Base-by-base conservation (phyloP, 2,888 invertebrate genomes). In the Argyra leucocephala region DNA sequence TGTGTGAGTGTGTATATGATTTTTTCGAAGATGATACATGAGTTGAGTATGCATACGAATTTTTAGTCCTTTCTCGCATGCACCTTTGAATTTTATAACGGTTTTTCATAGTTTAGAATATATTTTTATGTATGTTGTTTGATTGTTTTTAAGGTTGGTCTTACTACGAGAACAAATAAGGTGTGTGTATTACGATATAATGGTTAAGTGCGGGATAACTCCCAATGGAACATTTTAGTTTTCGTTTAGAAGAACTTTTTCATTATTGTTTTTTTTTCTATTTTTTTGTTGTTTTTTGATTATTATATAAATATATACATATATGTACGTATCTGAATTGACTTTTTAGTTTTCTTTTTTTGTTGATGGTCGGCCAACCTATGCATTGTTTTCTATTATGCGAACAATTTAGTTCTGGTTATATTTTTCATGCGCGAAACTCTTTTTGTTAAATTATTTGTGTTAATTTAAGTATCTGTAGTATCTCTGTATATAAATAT, bases 211-310 rank as follows among this genome's bases (percentile, higher is more conserved):
- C 15, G 2, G 48, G 48, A 48, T 48, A 67, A 68, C 66, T 68
- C 68, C 68, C 68, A 68, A 66, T 68, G 68, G 68, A 67, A 68
- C 68, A 67, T 64, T 48, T 48, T 48, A 31, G 31, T 31, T 37
- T 37, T n/a, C 48, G 15, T 31, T 31, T 31, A 31, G 31, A 31
- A 31, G 5, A 31, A 31, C 31, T 31, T 31, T n/a, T 31, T 31
- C 31, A 31, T 31, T 31, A 31, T 31, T n/a, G n/a, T n/a, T n/a
- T 7, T 15, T 37, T 37, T 37, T 37, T 37, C 2, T 48, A 3
- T 18, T 48, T 15, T 12, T 48, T 48, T 48, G 12, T 48, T 48
- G 18, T 48, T 12, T 37, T 37, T 15, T 37, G 6, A 26, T 7
- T 37, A 37, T 37, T 37, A 10, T n/a, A 48, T 48, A 18, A 3